Evolutionary conservation across 2,797 vertebrate genomes (phyloP), one percentile per base, ranked within the genome.

Genomic region (Rachycentron canadum): DNA sequence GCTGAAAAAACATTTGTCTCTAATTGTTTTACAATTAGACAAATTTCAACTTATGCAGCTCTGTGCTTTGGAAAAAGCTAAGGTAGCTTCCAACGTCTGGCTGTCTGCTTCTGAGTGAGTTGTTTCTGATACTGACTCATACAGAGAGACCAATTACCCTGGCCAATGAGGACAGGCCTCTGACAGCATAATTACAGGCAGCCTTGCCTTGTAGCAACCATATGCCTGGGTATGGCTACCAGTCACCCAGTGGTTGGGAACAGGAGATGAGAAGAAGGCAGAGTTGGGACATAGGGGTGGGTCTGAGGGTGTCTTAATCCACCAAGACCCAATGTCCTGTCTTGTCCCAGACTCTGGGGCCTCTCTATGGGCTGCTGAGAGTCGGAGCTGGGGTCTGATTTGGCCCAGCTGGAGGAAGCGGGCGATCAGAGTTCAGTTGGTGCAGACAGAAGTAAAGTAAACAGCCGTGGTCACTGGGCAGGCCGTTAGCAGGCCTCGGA

Each of bases 381-480:
- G 88, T 86, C 73, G n/a, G 84, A 91, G 92, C 79, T 93, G 93
- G 94, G 91, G 94, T 95, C 96, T 99, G 98, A 99, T 97, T 95
- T 95, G 95, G 96, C 93, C 95, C 98, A 99, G 98, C 98, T 99
- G 98, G 97, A 97, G 95, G 96, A 96, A 97, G 96, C 96, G 96
- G 95, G 96, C 93, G 93, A 96, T 96, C 96, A 91, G 95, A 96
- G 95, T 95, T 96, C 96, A 95, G 96, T 94, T 94, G 96, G 96
- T 97, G 98, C 97, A 98, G 97, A 99, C 97, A 97, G 97, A 97
- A 96, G 96, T 97, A 98, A 98, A 97, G 97, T 99, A 99, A 99
- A 99, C 98, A 99, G 94, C 88, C 95, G 94, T 96, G 97, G 97
- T 97, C 97, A 97, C 96, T 96, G 95, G 94, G 96, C 96, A 96